Evolutionary conservation across 30 jellyfish, hydroid and myxozoan species (phyloP), one percentile per base, ranked within the genome.

Genomic region (Turritopsis dohrnii): DNA sequence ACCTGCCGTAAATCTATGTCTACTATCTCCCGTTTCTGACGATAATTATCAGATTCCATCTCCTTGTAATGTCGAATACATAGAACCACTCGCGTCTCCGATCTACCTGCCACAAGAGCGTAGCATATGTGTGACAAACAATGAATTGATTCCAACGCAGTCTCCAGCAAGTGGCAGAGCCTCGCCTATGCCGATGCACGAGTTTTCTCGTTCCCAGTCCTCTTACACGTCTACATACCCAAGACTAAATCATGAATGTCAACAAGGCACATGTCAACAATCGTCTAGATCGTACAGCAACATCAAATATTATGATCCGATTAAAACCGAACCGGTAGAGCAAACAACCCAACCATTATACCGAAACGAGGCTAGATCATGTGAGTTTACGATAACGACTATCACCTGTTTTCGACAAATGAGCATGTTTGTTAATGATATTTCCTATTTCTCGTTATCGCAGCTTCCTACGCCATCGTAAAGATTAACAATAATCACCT

Each of bases 31-130:
- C 7, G 80, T 20, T 20, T 41, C 86, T 8, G 86, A 52, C 79
- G 80, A 52, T 29, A 74, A 74, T 71, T 74, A 74, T 29, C 83
- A 74, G 21, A 54, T 71, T 20, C 87, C 87, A 1, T 80, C 87
- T 25, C 79, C 87, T 16, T 80, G 83, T 80, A 53, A 54, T 60
- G 65, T 80, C 13, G 80, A 53, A 16, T 80, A 80, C 77, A 71
- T 53, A 28, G 79, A 53, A 28, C 28, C 81, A 23, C 53, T 71
- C n/a, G 53, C 82, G 26, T 80, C 87, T 13, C 87, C 87, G 4
- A 71, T 80, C 28, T 80, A 80, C 21, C 87, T 80, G 52, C 83
- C 83, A 23, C 83, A 23, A 41, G 60, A 41, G 21, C 53, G 65
- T 24, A 21, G 65, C 13, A 41, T 71, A 17, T 53, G 29, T 30